Percentiles rank a stretch among this genome's conserved stretches.
Evolutionary conservation across 2,113 vertebrate genomes (phyloP).

Genomic region (Anser cygnoides): DNA sequence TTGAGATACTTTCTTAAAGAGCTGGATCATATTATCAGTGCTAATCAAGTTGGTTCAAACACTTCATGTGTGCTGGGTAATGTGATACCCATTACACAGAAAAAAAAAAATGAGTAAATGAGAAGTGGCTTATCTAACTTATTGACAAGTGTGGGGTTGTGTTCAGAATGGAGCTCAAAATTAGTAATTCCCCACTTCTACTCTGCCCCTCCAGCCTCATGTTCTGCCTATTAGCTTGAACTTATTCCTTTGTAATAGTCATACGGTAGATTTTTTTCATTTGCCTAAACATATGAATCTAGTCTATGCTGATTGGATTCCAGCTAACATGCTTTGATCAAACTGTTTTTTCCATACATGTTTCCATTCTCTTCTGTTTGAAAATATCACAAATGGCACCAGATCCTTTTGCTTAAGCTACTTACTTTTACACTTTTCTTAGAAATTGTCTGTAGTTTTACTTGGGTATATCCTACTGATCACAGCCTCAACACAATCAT

Average conservation of each 20-base stretch:
- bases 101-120: not conserved
- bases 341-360: not conserved
- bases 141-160: not conserved
- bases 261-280: not conserved
- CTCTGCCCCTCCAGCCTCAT: not conserved
- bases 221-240: not conserved
- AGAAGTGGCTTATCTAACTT: not conserved
- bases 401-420: not conserved
- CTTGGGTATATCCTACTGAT: not conserved
- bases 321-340: not conserved
- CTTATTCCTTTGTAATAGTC: not conserved
- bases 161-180: not conserved
- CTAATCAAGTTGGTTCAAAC: not conserved
- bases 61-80: not conserved
- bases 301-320: too few relatives aligned
- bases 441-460: not conserved
- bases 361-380: not conserved
- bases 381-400: not conserved
- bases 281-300: not conserved
- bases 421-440: not conserved
- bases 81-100: not conserved
- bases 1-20: not conserved
- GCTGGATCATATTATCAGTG: not conserved
- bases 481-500: not conserved
- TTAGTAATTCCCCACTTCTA: not conserved